Evolutionary conservation across 2,888 invertebrate genomes (phyloP).

Genomic region (Oxyteleia sp.): DNA sequence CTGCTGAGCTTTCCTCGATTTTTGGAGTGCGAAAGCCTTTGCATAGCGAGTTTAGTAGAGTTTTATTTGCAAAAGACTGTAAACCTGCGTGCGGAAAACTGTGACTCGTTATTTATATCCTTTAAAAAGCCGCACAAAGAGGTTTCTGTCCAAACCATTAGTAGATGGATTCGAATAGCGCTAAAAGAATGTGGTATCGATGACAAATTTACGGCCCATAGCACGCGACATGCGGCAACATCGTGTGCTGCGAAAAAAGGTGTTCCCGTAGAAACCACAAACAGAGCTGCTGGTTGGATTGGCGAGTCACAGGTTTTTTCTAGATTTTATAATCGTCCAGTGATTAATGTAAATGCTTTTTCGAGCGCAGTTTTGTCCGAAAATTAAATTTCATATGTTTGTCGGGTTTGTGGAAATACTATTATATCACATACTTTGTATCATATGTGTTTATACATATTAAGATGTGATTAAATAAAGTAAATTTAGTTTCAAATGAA

Average conservation of each 20-base stretch:
- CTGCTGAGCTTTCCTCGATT: slow-evolving; percentile 39
- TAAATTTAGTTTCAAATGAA: no score
- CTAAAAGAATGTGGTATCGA: slow-evolving; percentile 12
- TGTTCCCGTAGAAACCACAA: slow-evolving; percentile 8
- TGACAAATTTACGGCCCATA: slow-evolving; percentile 16
- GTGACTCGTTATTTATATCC: slow-evolving; percentile 41
- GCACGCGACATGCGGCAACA: slow-evolving; percentile 39
- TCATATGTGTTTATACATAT: slow-evolving; percentile 9
- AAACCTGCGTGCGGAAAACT: not conserved
- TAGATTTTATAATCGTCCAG: slow-evolving; percentile 6
- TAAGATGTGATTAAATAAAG: not conserved
- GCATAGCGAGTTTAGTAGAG: slow-evolving; percentile 8
- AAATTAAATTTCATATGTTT: not conserved
- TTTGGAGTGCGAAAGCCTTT: slow-evolving; percentile 31
- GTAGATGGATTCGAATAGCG: slow-evolving; percentile 31
- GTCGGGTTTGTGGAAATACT: no score
- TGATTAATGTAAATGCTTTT: not conserved
- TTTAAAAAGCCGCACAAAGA: not conserved
- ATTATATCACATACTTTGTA: no score
- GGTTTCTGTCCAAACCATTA: slow-evolving; percentile 27
- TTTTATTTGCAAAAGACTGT: slow-evolving; percentile 30
- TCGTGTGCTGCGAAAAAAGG: slow-evolving; percentile 51
- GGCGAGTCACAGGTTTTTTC: slow-evolving; percentile 16
- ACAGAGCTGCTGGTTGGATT: slow-evolving; percentile 6
- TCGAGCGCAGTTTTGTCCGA: not conserved